Base-by-base conservation (phyloP, 2,797 vertebrate genomes). In the Gymnocypris eckloni region DNA sequence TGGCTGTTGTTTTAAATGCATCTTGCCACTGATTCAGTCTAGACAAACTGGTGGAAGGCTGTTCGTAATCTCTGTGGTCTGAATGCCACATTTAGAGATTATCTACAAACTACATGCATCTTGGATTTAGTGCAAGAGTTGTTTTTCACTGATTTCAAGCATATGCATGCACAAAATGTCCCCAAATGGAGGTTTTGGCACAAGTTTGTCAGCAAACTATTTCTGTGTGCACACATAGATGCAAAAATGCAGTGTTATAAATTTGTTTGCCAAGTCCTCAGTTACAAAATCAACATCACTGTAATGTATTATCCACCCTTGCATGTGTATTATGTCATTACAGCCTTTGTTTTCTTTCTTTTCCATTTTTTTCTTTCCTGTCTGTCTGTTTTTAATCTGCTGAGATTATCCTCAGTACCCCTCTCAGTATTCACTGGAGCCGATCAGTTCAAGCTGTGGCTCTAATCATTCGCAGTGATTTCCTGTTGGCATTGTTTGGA, bases 331-430 rank as follows among this genome's bases (percentile, higher is more conserved):
- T 79, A 67, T 59, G 33, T 41, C 22, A 75, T 86, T 86, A 54
- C 69, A 59, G 56, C 28, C 56, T 39, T 54, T 67, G 37, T 86
- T 79, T 72, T 61, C 25, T 16, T 81, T 61, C 2, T 82, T 86
- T 86, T 83, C 4, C 20, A 20, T 39, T 61, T 84, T 56, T 50
- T 52, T 4, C 37, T 45, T 61, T 69, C 43, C 45, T 64, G 18
- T 45, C 69, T 25, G 43, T 75, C 37, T 84, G 48, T 78, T 83
- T 86, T 82, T 83, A 86, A 87, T 89, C 61, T 79, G 45, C 69
- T 52, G 52, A 78, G 81, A 83, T 89, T 87, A 81, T 75, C 76
- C 33, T 52, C n/a, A 28, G 2, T 69, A 70, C 28, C 56, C 61
- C 39, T 72, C n/a, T 73, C 9, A 15, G 69, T 81, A 71, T 81